These are phyloP conservation scores for Vanessa cardui DNA, from an alignment of 2,888 invertebrate species.

Conservation along the genomic window DNA sequence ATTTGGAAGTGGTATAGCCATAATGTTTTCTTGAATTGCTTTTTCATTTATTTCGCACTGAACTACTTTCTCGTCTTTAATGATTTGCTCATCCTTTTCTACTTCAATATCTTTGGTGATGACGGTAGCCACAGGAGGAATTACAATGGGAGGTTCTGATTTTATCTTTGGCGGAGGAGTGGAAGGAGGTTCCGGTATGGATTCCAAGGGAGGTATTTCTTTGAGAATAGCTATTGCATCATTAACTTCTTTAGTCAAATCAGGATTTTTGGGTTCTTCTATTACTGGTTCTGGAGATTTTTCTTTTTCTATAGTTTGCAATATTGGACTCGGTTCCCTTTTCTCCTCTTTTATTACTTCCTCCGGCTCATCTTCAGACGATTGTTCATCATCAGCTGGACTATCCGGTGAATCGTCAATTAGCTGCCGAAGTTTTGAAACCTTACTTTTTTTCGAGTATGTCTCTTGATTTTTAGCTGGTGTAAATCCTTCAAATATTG, in stretches of 20 bases:
- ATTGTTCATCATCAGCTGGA: slow-evolving; percentile 79
- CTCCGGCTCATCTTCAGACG: slow-evolving; percentile 75
- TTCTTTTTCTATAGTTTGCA: slow-evolving; percentile 49
- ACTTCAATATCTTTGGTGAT: slow-evolving; percentile 44
- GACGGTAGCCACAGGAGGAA: slow-evolving; percentile 30
- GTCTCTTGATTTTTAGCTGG: slow-evolving; percentile 82
- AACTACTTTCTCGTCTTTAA: slow-evolving; percentile 42
- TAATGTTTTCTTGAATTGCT: slow-evolving; percentile 42
- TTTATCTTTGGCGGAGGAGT: slow-evolving; percentile 56
- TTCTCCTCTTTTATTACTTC: slow-evolving; percentile 57
- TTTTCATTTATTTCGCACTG: slow-evolving; percentile 14
- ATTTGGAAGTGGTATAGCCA: slow-evolving; percentile 53
- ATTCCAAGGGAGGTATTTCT: slow-evolving; percentile 45
- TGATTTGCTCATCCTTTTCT: slow-evolving; percentile 38
- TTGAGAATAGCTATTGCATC: slow-evolving; percentile 48
- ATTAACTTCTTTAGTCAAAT: slow-evolving; percentile 47
- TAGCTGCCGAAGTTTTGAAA: slow-evolving; percentile 71
- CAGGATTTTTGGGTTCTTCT: slow-evolving; percentile 53
- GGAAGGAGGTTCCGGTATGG: slow-evolving; percentile 60
- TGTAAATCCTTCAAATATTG: slow-evolving; percentile 82
- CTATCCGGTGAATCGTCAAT: slow-evolving; percentile 79
- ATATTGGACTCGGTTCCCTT: slow-evolving; percentile 52
- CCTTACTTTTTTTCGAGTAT: slow-evolving; percentile 79
- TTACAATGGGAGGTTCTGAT: slow-evolving; percentile 31
- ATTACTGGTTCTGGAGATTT: slow-evolving; percentile 55